Percentiles rank a stretch among this genome's conserved stretches.
phyloP scores from a whole-genome alignment of 2,797 vertebrate species.

The Argyrosomus regius region DNA sequence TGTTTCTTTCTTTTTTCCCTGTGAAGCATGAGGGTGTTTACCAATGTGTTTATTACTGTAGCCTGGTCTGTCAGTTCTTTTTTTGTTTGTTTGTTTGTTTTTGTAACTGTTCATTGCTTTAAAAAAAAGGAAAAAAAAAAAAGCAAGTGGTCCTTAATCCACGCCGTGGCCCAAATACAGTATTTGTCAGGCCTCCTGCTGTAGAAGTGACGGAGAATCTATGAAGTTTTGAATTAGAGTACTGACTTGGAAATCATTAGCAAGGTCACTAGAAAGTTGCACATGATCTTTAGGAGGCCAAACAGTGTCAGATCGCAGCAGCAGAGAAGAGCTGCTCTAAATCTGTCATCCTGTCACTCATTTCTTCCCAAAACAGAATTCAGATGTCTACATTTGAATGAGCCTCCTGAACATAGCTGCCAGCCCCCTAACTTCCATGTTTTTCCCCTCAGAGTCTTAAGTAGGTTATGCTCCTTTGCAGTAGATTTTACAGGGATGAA shows the following conservation, averaged over 20 bases:
- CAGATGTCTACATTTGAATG: conserved; percentile 2
- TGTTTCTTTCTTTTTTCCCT: conserved; percentile 32
- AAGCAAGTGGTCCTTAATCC: conserved; percentile 66
- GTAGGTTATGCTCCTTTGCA: neutral
- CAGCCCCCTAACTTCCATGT: neutral
- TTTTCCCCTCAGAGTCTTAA: neutral
- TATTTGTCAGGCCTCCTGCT: conserved; percentile 42
- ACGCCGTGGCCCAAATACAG: conserved; percentile 40
- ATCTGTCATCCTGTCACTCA: conserved; percentile 30
- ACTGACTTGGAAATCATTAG: conserved; percentile 13
- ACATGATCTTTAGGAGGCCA: conserved; percentile 15
- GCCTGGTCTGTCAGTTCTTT: conserved; percentile 64
- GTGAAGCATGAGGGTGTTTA: conserved; percentile 83
- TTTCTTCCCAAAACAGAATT: conserved; percentile 8
- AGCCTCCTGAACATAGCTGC: conserved; percentile 9
- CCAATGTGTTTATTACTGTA: conserved; percentile 69
- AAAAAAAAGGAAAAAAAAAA: neutral
- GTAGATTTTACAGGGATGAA: neutral
- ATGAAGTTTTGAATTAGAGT: conserved; percentile 12
- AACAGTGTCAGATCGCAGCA: conserved; percentile 28
- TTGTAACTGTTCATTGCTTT: conserved; percentile 38
- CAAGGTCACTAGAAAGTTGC: neutral
- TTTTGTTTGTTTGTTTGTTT: conserved; percentile 12
- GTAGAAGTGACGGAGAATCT: conserved; percentile 18
- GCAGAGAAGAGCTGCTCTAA: conserved; percentile 19